Percentiles rank a stretch among this genome's conserved stretches.
These are phyloP conservation scores for Nilaparvata lugens DNA, from an alignment of 1,140 invertebrate genomes.

Conservation along the genomic window DNA sequence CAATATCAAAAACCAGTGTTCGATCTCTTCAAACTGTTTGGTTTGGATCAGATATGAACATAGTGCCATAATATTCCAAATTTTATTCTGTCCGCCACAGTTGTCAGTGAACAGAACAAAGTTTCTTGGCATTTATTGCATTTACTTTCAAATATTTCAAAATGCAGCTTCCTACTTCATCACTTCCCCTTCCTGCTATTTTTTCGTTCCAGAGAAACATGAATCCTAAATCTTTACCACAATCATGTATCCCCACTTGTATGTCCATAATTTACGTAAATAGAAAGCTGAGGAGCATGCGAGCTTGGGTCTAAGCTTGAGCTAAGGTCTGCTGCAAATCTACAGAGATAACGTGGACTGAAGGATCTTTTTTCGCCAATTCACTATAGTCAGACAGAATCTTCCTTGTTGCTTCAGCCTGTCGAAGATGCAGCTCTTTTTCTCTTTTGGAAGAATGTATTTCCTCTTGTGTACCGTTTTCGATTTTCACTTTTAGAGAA, in stretches of 20 bases:
- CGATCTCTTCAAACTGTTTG: too few species aligned
- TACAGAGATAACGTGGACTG: background rate
- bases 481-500: background rate
- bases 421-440: conserved; percentile 10
- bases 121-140: too few species aligned
- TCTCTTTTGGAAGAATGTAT: background rate
- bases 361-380: background rate
- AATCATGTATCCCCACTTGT: conserved; percentile 21
- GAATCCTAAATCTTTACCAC: conserved; percentile 14
- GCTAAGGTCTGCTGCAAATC: conserved; percentile 16
- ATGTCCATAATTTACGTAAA: conserved; percentile 21
- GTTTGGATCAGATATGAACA: too few species aligned
- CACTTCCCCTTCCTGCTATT: conserved; percentile 11
- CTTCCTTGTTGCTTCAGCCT: background rate
- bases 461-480: background rate
- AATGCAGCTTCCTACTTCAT: conserved; percentile 8
- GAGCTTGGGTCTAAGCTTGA: conserved; percentile 18
- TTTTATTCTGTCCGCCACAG: too few species aligned
- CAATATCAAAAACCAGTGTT: too few species aligned
- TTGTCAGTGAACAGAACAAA: too few species aligned
- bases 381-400: background rate
- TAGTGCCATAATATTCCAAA: too few species aligned
- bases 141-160: conserved; percentile 5
- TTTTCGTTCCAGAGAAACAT: conserved; percentile 23
- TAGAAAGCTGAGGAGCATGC: conserved; percentile 15